Evolutionary conservation across 2,888 invertebrate species (phyloP).

Genomic region (Drosophila atripex): DNA sequence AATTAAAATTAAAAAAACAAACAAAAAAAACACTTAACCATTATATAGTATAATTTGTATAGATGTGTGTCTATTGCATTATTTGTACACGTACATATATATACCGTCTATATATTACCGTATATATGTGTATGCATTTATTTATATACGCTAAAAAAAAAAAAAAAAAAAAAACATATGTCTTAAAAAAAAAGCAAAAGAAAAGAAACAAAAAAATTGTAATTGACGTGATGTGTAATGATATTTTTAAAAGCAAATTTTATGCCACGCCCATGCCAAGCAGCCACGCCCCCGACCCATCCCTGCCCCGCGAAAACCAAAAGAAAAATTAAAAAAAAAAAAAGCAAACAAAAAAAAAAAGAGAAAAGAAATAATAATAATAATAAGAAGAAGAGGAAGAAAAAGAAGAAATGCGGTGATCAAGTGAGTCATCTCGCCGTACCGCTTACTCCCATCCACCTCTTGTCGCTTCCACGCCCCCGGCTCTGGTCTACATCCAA

Average conservation of each 20-base stretch:
- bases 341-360: background rate
- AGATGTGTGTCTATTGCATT: conserved; percentile 83
- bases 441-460: conserved; percentile 13
- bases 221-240: conserved; percentile 83
- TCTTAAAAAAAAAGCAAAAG: conserved; percentile 40
- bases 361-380: background rate
- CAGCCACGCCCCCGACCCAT: conserved; percentile 26
- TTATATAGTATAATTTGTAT: conserved; percentile 82
- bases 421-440: conserved; percentile 3
- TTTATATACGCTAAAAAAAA: conserved; percentile 68
- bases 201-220: conserved; percentile 66
- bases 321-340: background rate
- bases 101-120: conserved; percentile 53
- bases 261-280: conserved; percentile 61
- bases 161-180: conserved; percentile 48
- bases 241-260: conserved; percentile 82
- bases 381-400: background rate
- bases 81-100: conserved; percentile 74
- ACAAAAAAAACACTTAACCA: conserved; percentile 56
- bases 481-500: background rate
- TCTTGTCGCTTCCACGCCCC: conserved; percentile 7
- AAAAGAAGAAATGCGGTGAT: background rate
- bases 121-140: conserved; percentile 74
- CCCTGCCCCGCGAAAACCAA: conserved; percentile 1
- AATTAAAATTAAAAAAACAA: conserved; percentile 41